Evolutionary conservation across 2,888 invertebrate species (phyloP), one percentile per base, ranked within the genome.

Genomic region (Nezara viridula): DNA sequence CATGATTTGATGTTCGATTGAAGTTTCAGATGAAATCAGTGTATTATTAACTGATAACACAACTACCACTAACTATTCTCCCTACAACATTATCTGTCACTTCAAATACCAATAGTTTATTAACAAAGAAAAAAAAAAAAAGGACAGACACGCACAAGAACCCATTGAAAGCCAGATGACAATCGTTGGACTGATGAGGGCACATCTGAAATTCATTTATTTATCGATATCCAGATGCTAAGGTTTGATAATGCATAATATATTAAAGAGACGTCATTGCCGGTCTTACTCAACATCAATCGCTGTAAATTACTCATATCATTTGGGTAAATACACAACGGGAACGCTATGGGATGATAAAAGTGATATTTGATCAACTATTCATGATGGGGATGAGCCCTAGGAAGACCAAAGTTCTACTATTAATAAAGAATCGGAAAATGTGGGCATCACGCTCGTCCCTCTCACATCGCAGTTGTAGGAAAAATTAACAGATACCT

Each of bases 301-400:
- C 88, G 88, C 73, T 73, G 73, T 88, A 77, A 88, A 88, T 88
- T 88, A 88, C 88, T 88, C 88, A 88, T 77, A 52, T 88, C 88
- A 88, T 88, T 88, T 88, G 32, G 81, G 88, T 88, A 88, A 88
- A 88, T 88, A 81, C 55, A 88, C 85, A 52, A 40, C 24, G 44
- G 44, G n/a, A 2, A 81, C 88, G 55, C 21, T 50, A 47, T 81
- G 52, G 7, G 32, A 81, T 16, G 88, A 88, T 88, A 88, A 88
- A 88, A 88, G 88, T 85, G 85, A 88, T 88, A 88, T 88, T 88
- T 88, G 88, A 88, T 88, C 88, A 88, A 88, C 27, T 44, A 88
- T 88, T 49, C 85, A 88, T 77, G 44, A 47, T 10, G 49, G 44
- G 16, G 21, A 50, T 85, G 47, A 44, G 27, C 7, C 16, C 77